These are phyloP conservation scores for Aplochiton taeniatus DNA, from an alignment of 2,797 vertebrate genomes.

Conservation along the genomic window DNA sequence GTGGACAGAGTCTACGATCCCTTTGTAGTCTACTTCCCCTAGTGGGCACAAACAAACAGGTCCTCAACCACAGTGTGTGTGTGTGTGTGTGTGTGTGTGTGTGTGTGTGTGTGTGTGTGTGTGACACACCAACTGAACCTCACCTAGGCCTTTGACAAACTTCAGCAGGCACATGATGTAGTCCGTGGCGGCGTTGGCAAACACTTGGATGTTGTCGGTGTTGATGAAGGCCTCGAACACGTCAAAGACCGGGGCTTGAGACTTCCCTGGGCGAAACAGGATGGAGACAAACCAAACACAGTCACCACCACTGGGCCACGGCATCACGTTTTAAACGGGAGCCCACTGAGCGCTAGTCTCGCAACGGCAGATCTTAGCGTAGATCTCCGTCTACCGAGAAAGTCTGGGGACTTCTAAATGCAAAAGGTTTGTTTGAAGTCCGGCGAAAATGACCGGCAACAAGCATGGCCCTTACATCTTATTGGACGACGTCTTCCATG, in stretches of 20 bases:
- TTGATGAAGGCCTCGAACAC: conserved; percentile 98
- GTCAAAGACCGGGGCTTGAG: conserved; percentile 94
- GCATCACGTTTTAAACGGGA: background rate
- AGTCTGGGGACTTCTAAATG: no score
- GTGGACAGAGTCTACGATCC: conserved; percentile 87
- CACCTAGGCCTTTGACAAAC: conserved; percentile 96
- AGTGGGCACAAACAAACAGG: conserved; percentile 12
- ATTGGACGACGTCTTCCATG: no score
- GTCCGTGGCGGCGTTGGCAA: conserved; percentile 95
- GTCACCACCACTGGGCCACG: background rate
- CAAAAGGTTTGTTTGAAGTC: no score
- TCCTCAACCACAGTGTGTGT: background rate
- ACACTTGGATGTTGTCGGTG: conserved; percentile 98
- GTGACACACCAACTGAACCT: conserved; percentile 32
- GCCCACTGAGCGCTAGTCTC: no score
- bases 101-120: background rate
- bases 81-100: background rate
- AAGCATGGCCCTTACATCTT: no score
- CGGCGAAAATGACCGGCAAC: no score
- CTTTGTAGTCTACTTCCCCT: conserved; percentile 94
- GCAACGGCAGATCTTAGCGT: no score
- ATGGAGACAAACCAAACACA: background rate
- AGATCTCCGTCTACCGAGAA: no score
- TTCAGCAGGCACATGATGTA: conserved; percentile 99
- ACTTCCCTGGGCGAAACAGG: conserved; percentile 77